Percentiles rank a stretch among this genome's conserved stretches.
Conservation (phyloP, 2,113 vertebrate species). For the Lasiurus borealis region DNA sequence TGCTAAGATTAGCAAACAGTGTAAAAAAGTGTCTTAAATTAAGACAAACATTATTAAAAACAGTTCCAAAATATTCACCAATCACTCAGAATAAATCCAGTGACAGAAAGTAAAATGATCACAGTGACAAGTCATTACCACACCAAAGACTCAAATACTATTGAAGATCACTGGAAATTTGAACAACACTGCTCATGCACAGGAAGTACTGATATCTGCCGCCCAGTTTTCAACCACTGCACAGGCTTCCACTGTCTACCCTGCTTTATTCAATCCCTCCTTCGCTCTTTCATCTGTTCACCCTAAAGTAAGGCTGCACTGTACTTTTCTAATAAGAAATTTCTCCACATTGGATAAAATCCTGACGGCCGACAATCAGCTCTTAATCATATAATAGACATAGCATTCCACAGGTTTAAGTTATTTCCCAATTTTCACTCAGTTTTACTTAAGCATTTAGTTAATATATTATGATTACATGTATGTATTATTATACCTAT, state of each 20-base stretch:
- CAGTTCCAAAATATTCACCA: background rate
- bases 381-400: background rate
- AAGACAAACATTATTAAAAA: slow-evolving; percentile 25
- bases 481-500: background rate
- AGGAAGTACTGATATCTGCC: slow-evolving; percentile 3
- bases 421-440: slow-evolving; percentile 32
- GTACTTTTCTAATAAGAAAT: background rate
- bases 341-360: background rate
- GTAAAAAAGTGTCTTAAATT: slow-evolving; percentile 26
- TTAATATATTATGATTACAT: background rate
- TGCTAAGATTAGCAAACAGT: background rate
- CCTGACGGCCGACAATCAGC: background rate
- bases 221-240: slow-evolving; percentile 30
- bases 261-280: background rate
- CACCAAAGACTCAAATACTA: background rate
- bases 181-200: background rate
- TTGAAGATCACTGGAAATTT: background rate
- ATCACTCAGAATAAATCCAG: background rate
- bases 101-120: slow-evolving; percentile 28
- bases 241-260: background rate
- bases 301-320: background rate
- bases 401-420: slow-evolving; percentile 33
- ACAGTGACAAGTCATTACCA: background rate
- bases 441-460: slow-evolving; percentile 45
- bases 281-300: background rate